Conservation (phyloP, 30 jellyfish, hydroid and myxozoan species). For the Hydractinia echinata region DNA sequence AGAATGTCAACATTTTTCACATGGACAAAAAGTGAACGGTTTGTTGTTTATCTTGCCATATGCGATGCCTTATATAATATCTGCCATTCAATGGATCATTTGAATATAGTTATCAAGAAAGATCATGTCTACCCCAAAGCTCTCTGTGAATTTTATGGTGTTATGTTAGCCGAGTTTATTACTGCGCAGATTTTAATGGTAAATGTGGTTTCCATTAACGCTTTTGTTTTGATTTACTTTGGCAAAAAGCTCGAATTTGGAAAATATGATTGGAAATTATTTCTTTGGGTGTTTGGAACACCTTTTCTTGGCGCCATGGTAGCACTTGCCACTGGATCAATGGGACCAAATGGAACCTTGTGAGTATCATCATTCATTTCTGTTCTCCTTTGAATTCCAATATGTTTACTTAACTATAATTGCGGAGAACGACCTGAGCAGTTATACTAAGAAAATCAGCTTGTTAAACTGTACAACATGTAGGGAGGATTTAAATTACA, state of each 20-base stretch:
- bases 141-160: slow-evolving; percentile 6
- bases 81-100: slow-evolving; percentile 27
- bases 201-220: slow-evolving; percentile 3
- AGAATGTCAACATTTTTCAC: not conserved
- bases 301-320: slow-evolving; percentile 2
- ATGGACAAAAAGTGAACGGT: slow-evolving; percentile 18
- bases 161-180: slow-evolving; percentile 12
- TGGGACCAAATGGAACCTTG: slow-evolving; percentile 25
- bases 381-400: too few species aligned
- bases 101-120: not conserved
- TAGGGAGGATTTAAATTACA: too few species aligned
- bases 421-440: too few species aligned
- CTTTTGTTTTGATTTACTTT: slow-evolving; percentile 20
- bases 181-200: slow-evolving; percentile 1
- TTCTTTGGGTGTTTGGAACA: not conserved
- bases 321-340: not conserved
- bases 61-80: slow-evolving; percentile 16
- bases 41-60: slow-evolving; percentile 20
- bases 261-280: slow-evolving; percentile 12
- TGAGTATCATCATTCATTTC: not conserved
- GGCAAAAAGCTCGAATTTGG: slow-evolving; percentile 16
- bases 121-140: slow-evolving; percentile 11
- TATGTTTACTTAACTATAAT: too few species aligned
- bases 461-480: too few species aligned
- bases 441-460: too few species aligned